Percentiles rank a stretch among this genome's conserved stretches.
These are phyloP conservation scores for Acomys russatus DNA, from an alignment of 2,797 vertebrate species.

Conservation along the genomic window DNA sequence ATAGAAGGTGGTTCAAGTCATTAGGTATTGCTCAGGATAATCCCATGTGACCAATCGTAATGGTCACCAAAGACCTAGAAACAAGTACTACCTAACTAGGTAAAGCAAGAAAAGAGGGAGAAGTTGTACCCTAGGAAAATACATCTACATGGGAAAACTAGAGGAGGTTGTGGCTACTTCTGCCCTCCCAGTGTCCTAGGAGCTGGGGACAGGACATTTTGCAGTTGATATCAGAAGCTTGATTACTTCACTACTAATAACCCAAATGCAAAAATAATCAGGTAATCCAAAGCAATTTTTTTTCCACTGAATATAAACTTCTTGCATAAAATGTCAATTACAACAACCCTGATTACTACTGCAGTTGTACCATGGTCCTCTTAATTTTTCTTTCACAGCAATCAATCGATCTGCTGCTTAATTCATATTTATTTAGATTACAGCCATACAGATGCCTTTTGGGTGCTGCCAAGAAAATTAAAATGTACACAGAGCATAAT, in stretches of 20 bases:
- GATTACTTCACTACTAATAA: constrained; percentile 74
- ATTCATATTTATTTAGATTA: constrained; percentile 88
- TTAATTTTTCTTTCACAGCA: constrained; percentile 86
- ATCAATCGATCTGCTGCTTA: constrained; percentile 86
- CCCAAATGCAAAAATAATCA: constrained; percentile 83
- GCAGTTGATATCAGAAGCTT: constrained; percentile 29
- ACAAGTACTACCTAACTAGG: constrained; percentile 29
- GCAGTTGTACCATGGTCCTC: constrained; percentile 83
- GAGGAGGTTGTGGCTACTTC: neutral
- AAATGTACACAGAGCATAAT: constrained; percentile 82
- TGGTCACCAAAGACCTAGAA: neutral
- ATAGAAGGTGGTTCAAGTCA: neutral
- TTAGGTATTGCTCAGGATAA: neutral
- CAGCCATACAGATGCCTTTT: constrained; percentile 86
- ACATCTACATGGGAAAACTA: neutral
- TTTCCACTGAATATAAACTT: constrained; percentile 81
- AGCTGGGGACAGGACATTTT: neutral
- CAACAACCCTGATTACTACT: constrained; percentile 84
- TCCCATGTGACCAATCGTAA: neutral
- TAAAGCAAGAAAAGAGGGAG: neutral
- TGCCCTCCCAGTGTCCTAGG: neutral
- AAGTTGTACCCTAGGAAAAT: neutral
- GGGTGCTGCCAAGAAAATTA: constrained; percentile 88
- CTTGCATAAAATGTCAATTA: constrained; percentile 84
- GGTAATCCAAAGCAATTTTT: constrained; percentile 82